These are phyloP conservation scores for Drosophila maculinotata DNA, from an alignment of 2,888 invertebrate genomes.

Conservation along the genomic window DNA sequence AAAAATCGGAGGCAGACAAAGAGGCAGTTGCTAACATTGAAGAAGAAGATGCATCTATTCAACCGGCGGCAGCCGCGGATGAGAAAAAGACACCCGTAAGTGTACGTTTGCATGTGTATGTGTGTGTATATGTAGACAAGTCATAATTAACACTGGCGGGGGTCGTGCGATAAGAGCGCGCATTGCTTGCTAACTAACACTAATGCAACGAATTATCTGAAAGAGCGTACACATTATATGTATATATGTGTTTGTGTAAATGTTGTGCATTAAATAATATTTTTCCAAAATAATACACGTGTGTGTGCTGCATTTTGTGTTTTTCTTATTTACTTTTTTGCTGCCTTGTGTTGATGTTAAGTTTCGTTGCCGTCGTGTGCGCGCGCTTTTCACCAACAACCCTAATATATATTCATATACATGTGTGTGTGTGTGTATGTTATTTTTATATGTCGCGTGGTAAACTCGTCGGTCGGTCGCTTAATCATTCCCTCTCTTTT, in stretches of 20 bases:
- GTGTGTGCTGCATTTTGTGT: constrained; percentile 38
- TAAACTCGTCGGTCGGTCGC: constrained; percentile 63
- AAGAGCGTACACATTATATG: constrained; percentile 31
- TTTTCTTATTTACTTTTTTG: constrained; percentile 43
- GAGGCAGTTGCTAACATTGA: constrained; percentile 43
- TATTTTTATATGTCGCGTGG: constrained; percentile 45
- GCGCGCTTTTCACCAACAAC: constrained; percentile 74
- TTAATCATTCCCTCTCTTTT: no score
- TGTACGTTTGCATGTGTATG: constrained; percentile 25
- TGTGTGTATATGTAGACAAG: constrained; percentile 20
- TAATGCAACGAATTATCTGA: constrained; percentile 46
- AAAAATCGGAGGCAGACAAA: constrained; percentile 65
- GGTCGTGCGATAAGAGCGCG: constrained; percentile 74
- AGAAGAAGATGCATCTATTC: constrained; percentile 43
- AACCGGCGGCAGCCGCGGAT: constrained; percentile 58
- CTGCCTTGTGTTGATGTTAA: constrained; percentile 53
- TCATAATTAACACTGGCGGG: constrained; percentile 75
- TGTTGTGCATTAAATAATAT: constrained; percentile 46
- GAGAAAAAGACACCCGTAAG: constrained; percentile 82
- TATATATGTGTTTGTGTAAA: constrained; percentile 9
- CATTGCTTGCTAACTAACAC: constrained; percentile 13
- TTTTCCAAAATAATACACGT: constrained; percentile 60
- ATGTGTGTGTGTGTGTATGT: constrained; percentile 29
- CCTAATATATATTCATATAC: constrained; percentile 30
- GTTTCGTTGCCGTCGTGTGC: constrained; percentile 73